Base-by-base conservation (phyloP, 2,888 invertebrate species). In the Callimorpha dominula region DNA sequence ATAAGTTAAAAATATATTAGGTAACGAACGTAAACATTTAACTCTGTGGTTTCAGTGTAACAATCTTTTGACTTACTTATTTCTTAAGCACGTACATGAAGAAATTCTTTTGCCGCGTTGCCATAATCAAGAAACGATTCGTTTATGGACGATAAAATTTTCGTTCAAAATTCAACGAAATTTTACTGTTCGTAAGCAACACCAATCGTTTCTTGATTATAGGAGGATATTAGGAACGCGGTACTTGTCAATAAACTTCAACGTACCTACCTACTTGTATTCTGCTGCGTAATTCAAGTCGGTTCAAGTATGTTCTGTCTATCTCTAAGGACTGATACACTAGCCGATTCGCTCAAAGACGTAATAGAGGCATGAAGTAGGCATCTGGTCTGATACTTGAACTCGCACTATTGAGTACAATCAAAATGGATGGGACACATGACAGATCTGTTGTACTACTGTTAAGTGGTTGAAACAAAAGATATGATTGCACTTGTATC, bases 291-390 rank as follows among this genome's bases (percentile, higher is more conserved):
- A 77, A 79, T 43, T 82, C 74, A 77, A 80, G 81, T 80, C n/a
- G 1, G 78, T 72, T 72, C 68, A 54, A 67, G 40, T 67, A 12
- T 71, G 65, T 68, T 72, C 65, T 75, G 72, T 75, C 67, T 46
- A 46, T 75, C 78, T 79, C 76, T 68, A 71, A 78, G 75, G 81
- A 80, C 65, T 62, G 78, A 81, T 82, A 81, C 81, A 77, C 67
- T 78, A 80, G 70, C 76, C 74, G 71, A 68, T 66, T 68, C 65
- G 46, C 54, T 50, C 66, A 70, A 68, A 71, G 68, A 77, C 70
- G 73, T 71, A 73, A 75, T 75, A 75, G 77, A 74, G 75, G 73
- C 72, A 78, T 81, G 81, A 73, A 78, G 70, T 65, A 71, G 76
- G 74, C 73, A 80, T 77, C 75, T 73, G 67, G 75, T 65, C 74